Percentiles rank a stretch among this genome's conserved stretches.
These are phyloP conservation scores for Andinoacara biseriatus DNA, from an alignment of 2,113 vertebrate genomes.

Conservation along the genomic window DNA sequence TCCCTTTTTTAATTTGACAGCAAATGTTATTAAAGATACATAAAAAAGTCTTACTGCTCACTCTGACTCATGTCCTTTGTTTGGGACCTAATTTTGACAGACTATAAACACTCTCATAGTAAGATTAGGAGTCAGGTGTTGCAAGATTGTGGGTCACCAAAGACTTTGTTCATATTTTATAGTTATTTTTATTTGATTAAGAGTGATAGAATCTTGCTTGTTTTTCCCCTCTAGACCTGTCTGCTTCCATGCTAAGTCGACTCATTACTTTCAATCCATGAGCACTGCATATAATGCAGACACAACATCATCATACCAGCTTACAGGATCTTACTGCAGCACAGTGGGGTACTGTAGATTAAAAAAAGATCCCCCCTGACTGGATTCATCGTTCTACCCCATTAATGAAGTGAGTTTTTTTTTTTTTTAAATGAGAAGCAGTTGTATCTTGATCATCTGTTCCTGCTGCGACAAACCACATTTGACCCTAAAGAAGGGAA, in stretches of 20 bases:
- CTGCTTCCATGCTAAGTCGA: not conserved
- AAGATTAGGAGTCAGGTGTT: not conserved
- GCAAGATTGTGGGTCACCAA: not conserved
- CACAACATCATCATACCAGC: constrained; percentile 8
- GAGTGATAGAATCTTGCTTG: not conserved
- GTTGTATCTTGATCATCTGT: not conserved
- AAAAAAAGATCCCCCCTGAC: constrained; percentile 21
- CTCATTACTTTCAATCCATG: not conserved
- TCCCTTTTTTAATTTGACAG: not conserved
- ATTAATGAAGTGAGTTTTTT: not conserved
- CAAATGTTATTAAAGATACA: not conserved
- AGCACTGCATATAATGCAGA: not conserved
- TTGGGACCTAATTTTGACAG: not conserved
- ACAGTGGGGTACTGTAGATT: constrained; percentile 13
- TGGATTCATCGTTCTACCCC: constrained; percentile 12
- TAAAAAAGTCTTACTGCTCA: not conserved
- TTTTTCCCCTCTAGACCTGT: not conserved
- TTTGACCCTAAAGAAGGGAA: not conserved
- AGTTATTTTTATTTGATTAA: not conserved
- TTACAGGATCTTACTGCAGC: constrained; percentile 20
- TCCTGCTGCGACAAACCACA: constrained; percentile 1
- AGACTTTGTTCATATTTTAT: not conserved
- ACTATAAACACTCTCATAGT: not conserved
- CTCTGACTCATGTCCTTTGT: not conserved
- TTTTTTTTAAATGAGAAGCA: not conserved